Evolutionary conservation across 92 coral and sea anemone genomes (phyloP), one percentile per base, ranked within the genome.

Genomic region (Heliopora coerulea): DNA sequence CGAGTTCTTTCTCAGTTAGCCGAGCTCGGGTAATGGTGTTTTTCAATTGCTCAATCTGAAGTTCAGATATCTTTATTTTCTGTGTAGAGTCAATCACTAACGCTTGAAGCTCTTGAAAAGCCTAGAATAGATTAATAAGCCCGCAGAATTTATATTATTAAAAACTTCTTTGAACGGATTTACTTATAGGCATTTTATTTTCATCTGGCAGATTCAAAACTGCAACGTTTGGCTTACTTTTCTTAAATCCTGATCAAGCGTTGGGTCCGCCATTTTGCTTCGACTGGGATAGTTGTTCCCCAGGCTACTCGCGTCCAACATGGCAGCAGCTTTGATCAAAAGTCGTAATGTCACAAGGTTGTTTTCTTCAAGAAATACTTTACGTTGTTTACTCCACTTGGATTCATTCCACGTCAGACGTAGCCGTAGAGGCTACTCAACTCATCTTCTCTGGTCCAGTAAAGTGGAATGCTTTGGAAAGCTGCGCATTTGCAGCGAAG

Each of bases 101-200:
- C 54, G 86, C 88, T 54, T 95, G 99, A 41, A 95, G 91, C 62
- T 95, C 99, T 74, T 90, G 95, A 64, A 95, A 95, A 34, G 99
- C 99, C 99, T 95, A 35, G 0, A 61, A 20, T 8, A 2, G 19
- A 35, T 35, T 28, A 23, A 41, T 19, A 27, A 49, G 25, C 49
- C 30, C 31, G 31, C n/a, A 30, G 12, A 21, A 48, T 20, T 14
- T 18, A 48, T 68, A 27, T n/a, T n/a, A n/a, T n/a, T n/a, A n/a
- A n/a, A n/a, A n/a, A n/a, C n/a, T n/a, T n/a, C n/a, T n/a, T n/a
- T n/a, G n/a, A n/a, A n/a, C n/a, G n/a, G n/a, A n/a, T n/a, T n/a
- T n/a, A n/a, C n/a, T n/a, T n/a, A n/a, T n/a, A n/a, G n/a, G n/a
- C 17, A 29, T 1, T 18, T 13, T 41, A 3, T 23, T 41, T 9